Evolutionary conservation across 1,140 invertebrate genomes (phyloP).

Genomic region (Hydropsyche tenuis): DNA sequence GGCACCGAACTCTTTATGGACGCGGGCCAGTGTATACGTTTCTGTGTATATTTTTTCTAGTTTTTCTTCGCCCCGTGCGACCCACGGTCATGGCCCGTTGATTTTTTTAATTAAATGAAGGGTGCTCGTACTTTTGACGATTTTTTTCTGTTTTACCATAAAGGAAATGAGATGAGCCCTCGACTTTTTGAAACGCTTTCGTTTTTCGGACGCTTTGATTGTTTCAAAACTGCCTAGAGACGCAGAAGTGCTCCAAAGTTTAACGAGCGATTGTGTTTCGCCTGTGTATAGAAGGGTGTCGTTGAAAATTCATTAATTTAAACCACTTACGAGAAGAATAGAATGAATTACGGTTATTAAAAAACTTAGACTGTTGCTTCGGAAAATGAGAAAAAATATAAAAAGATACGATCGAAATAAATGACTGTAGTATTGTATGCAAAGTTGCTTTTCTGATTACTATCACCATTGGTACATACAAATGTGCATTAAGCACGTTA

Average conservation of each 20-base stretch:
- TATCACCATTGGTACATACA: too few relatives aligned
- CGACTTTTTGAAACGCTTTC: background rate
- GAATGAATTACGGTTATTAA: background rate
- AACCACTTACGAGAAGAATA: constrained; percentile 6
- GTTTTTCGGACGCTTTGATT: background rate
- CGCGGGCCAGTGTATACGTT: background rate
- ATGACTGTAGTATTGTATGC: too few relatives aligned
- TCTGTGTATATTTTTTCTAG: background rate
- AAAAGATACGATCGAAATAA: too few relatives aligned
- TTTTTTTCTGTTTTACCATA: constrained; percentile 1
- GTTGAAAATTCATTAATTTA: constrained; percentile 26
- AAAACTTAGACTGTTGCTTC: too few relatives aligned
- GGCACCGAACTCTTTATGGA: background rate
- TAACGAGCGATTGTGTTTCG: background rate
- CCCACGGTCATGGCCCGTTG: constrained; percentile 11
- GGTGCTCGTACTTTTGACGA: background rate
- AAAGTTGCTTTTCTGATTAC: too few relatives aligned
- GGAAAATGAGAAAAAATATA: too few relatives aligned
- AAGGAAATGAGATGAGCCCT: constrained; percentile 13
- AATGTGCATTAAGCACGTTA: background rate
- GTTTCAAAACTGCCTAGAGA: background rate
- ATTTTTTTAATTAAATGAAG: constrained; percentile 27
- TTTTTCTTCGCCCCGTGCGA: background rate
- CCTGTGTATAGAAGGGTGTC: background rate
- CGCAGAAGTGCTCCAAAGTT: background rate